Conservation (phyloP, 2,888 invertebrate genomes). For the Chaetoderma sp. region DNA sequence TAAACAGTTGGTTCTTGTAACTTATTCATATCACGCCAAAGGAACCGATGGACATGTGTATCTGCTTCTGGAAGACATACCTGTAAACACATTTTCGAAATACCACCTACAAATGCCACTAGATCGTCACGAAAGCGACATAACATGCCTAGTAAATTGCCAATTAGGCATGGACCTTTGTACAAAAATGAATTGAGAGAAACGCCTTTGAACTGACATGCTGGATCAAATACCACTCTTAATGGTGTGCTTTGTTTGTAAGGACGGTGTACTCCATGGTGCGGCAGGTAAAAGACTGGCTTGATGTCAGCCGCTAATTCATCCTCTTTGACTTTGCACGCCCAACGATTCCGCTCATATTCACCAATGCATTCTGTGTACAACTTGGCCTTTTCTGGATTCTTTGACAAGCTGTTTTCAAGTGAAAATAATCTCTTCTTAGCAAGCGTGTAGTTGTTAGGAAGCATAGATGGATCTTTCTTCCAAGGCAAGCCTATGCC, state of each 20-base stretch:
- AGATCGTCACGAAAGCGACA: background rate
- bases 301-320: background rate
- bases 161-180: too few relatives aligned
- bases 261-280: slow-evolving; percentile 17
- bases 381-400: slow-evolving; percentile 2
- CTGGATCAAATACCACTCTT: slow-evolving; percentile 21
- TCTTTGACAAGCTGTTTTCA: slow-evolving; percentile 12
- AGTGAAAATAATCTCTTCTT: slow-evolving; percentile 12
- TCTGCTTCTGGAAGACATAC: background rate
- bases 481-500: slow-evolving; percentile 13
- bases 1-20: background rate
- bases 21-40: slow-evolving; percentile 11
- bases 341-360: slow-evolving; percentile 13
- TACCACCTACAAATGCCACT: slow-evolving; percentile 16
- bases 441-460: slow-evolving; percentile 11
- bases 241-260: slow-evolving; percentile 18
- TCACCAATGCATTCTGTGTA: slow-evolving; percentile 11
- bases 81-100: slow-evolving; percentile 8
- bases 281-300: slow-evolving; percentile 14
- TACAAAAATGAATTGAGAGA: too few relatives aligned
- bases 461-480: slow-evolving; percentile 7
- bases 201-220: too few relatives aligned
- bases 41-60: slow-evolving; percentile 10
- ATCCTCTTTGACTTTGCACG: background rate
- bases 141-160: slow-evolving; percentile 1